These are phyloP conservation scores for Drosophila merina DNA, from an alignment of 2,888 invertebrate species.

Conservation along the genomic window DNA sequence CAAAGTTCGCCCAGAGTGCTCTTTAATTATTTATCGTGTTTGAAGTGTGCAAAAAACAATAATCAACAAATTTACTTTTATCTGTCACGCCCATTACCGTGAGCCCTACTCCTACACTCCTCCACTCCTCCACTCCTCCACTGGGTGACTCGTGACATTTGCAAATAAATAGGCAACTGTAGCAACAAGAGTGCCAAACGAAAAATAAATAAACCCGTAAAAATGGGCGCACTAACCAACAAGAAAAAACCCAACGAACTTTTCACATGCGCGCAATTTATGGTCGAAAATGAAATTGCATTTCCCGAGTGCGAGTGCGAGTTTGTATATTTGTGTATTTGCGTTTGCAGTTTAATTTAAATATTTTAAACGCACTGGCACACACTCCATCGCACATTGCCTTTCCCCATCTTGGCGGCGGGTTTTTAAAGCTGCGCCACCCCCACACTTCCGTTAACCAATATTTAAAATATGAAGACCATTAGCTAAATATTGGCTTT, in stretches of 20 bases:
- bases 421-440: constrained; percentile 21
- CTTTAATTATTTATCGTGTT: constrained; percentile 48
- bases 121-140: neutral
- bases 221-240: constrained; percentile 39
- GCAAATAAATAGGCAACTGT: constrained; percentile 69
- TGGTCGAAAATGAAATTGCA: constrained; percentile 74
- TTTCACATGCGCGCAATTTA: constrained; percentile 66
- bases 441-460: constrained; percentile 43
- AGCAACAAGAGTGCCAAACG: constrained; percentile 29
- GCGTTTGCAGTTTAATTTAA: constrained; percentile 66
- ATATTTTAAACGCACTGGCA: constrained; percentile 58
- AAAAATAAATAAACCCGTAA: constrained; percentile 45
- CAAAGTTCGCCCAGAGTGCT: constrained; percentile 2
- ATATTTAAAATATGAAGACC: constrained; percentile 79
- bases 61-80: constrained; percentile 52
- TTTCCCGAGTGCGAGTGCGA: constrained; percentile 31
- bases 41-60: constrained; percentile 38
- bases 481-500: constrained; percentile 80
- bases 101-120: neutral
- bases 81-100: constrained; percentile 42
- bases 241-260: constrained; percentile 19
- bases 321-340: constrained; percentile 30
- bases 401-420: constrained; percentile 7
- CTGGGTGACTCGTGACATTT: constrained; percentile 64
- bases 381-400: constrained; percentile 11